Percentiles rank a stretch among this genome's conserved stretches.
Conservation (phyloP, 2,113 vertebrate species). For the Pseudopipra pipra region DNA sequence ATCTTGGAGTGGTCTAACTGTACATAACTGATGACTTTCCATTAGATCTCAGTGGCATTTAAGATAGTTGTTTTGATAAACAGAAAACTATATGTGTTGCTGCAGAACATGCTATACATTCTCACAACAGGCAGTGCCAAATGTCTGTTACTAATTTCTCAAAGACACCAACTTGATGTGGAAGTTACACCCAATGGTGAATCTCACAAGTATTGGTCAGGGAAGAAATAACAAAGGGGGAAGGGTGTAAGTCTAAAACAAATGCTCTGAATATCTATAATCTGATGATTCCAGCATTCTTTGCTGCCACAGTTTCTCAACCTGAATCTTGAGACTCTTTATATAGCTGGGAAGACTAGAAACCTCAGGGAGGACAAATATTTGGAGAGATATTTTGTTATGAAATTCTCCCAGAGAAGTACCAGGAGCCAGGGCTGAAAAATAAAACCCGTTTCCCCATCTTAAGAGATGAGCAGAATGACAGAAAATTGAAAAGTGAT, state of each 20-base stretch:
- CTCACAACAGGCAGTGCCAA: not conserved
- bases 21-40: not conserved
- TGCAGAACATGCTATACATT: not conserved
- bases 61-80: not conserved
- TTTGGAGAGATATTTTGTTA: not conserved
- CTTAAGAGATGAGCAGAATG: not conserved
- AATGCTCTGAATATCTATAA: not conserved
- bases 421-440: not conserved
- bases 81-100: not conserved
- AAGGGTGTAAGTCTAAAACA: not conserved
- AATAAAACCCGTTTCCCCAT: not conserved
- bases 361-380: not conserved
- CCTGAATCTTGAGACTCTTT: not conserved
- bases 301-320: not conserved
- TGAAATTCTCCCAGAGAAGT: not conserved
- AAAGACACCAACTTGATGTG: not conserved
- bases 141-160: not conserved
- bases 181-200: not conserved
- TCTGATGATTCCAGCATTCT: not conserved
- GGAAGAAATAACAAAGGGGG: not conserved
- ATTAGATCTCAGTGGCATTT: not conserved
- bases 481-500: not conserved
- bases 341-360: not conserved
- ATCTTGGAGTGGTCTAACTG: not conserved
- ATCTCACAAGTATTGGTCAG: not conserved